A percentile compares a stretch with the other conserved stretches of the same genome.
These are phyloP conservation scores for Aleiodes sp. DNA, from an alignment of 1,140 invertebrate genomes.

Conservation along the genomic window DNA sequence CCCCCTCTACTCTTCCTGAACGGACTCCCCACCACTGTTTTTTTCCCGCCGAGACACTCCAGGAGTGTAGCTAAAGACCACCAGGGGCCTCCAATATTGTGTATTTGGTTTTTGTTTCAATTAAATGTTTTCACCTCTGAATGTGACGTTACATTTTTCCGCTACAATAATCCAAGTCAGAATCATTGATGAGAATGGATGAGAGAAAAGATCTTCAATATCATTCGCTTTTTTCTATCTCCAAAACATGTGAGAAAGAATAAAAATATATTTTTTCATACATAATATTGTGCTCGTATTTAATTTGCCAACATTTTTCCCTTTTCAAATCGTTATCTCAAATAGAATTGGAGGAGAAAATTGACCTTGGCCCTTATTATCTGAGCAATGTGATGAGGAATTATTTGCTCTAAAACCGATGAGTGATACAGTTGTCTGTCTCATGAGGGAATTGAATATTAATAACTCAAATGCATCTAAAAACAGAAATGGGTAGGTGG, in stretches of 20 bases:
- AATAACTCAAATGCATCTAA: neutral
- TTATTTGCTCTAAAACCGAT: neutral
- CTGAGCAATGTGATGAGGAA: neutral
- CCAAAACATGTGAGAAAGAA: no score
- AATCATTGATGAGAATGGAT: no score
- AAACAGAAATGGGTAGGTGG: conserved; percentile 8
- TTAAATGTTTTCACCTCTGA: neutral
- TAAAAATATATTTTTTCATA: no score
- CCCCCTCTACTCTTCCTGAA: neutral
- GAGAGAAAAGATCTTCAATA: no score
- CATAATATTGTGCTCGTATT: no score
- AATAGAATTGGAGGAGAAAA: no score
- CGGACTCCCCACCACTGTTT: neutral
- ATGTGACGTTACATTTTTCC: no score
- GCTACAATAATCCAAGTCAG: no score
- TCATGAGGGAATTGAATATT: neutral
- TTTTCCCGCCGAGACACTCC: conserved; percentile 1
- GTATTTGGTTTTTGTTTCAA: neutral
- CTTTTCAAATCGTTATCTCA: no score
- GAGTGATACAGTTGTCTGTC: neutral
- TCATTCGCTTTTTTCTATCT: no score
- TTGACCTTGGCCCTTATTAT: neutral
- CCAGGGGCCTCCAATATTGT: neutral
- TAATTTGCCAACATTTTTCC: no score
- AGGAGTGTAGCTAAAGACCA: neutral